Conservation (phyloP, 1,140 invertebrate species). For the Brachionus sp. region DNA sequence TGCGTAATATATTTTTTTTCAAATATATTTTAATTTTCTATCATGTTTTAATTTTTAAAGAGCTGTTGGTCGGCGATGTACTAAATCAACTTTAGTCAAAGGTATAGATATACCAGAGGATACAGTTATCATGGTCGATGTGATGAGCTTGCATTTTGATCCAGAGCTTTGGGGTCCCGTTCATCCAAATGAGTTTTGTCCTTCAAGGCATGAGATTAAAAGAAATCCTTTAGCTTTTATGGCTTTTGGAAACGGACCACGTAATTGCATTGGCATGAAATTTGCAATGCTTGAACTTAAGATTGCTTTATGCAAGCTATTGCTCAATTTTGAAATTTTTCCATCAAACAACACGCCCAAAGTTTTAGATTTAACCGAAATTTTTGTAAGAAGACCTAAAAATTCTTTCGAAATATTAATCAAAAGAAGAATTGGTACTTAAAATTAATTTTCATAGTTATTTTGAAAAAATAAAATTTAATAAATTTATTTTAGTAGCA, state of each 20-base stretch:
- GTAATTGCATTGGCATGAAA: slow-evolving; percentile 57
- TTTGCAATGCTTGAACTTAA: slow-evolving; percentile 56
- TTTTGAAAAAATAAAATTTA: no score
- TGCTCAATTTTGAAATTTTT: slow-evolving; percentile 44
- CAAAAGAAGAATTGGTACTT: neutral
- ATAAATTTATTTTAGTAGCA: no score
- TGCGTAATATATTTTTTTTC: neutral
- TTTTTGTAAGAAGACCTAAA: neutral
- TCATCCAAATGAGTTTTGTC: slow-evolving; percentile 51
- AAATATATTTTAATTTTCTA: slow-evolving; percentile 17
- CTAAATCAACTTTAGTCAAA: slow-evolving; percentile 50
- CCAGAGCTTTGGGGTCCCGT: slow-evolving; percentile 53
- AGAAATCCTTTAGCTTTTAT: slow-evolving; percentile 51
- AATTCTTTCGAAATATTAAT: neutral
- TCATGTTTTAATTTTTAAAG: slow-evolving; percentile 48
- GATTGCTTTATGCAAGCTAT: slow-evolving; percentile 48
- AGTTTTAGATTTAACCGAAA: slow-evolving; percentile 46
- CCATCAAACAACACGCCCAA: slow-evolving; percentile 16
- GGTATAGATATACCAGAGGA: slow-evolving; percentile 53
- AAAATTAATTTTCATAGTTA: neutral
- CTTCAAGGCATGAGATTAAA: slow-evolving; percentile 52
- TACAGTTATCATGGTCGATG: slow-evolving; percentile 53
- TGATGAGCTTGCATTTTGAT: slow-evolving; percentile 56
- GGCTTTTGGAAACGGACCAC: slow-evolving; percentile 57
- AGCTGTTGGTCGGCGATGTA: slow-evolving; percentile 50